Base-by-base conservation (phyloP, 1,140 invertebrate genomes). In the Drosophila virilis region DNA sequence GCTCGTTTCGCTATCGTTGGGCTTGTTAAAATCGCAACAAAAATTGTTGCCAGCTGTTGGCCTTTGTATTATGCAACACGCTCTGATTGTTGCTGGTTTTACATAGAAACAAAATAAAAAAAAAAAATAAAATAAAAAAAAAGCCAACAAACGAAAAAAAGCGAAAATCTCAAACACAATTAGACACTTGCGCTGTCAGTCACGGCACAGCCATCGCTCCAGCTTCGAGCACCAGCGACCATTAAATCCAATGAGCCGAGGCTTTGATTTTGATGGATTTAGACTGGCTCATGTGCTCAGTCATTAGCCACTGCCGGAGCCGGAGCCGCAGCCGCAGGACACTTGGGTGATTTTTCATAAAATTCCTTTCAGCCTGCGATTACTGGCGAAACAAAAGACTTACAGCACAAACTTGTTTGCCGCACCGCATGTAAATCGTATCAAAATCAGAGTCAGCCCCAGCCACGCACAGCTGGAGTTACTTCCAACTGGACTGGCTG, bases 11-110 rank as follows among this genome's bases (percentile, higher is more conserved):
- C 84, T 89, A 84, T 84, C 80, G 84, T 83, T 89, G 69, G 78
- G 79, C 83, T 86, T 89, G 83, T 86, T 86, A 86, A 86, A 83
- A 83, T 88, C 78, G 84, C 79, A 66, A 64, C 42, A 64, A 59
- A 74, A 82, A 75, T 78, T 74, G 66, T 58, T 74, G 65, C 60
- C 66, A 83, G 80, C 80, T 74, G 78, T 69, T 60, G 78, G 51
- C 72, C 59, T 73, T 86, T 76, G 79, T 79, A 69, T 90, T 90
- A 90, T 90, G 86, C 83, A 90, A 90, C 86, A 90, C 86, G 86
- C 86, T 90, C 86, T 90, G 80, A 90, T 90, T 91, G 80, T 82
- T 81, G 74, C 59, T 67, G 78, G 50, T 66, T 74, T 69, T 69
- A 66, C 66, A 74, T 52, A 52, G 7, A 60, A 48, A 62, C 55